These are phyloP conservation scores for Haemorhous mexicanus DNA, from an alignment of 2,113 vertebrate genomes.

Conservation along the genomic window DNA sequence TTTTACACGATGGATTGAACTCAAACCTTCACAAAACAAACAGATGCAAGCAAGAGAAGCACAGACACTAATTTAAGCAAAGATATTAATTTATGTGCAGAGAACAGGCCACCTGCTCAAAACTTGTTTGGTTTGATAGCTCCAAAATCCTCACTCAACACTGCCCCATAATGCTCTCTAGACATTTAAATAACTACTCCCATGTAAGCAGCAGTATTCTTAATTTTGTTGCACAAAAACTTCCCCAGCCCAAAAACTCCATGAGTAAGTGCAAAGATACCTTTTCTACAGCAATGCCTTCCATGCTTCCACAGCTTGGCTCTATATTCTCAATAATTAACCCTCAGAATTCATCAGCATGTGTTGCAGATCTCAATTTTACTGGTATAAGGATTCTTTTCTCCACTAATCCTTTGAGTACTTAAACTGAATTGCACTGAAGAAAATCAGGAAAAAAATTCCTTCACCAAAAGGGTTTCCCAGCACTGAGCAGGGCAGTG, in stretches of 20 bases:
- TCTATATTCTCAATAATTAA: not conserved
- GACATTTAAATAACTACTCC: not conserved
- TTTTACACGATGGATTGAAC: not conserved
- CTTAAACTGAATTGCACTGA: not conserved
- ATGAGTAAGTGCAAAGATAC: not conserved
- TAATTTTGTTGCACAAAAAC: not conserved
- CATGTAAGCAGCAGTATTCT: not conserved
- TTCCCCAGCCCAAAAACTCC: not conserved
- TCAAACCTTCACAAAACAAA: not conserved
- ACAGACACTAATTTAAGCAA: not conserved
- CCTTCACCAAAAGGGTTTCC: not conserved
- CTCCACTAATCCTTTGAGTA: not conserved
- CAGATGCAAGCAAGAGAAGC: not conserved
- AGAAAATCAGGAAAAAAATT: not conserved
- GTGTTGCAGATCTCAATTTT: not conserved
- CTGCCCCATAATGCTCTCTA: not conserved
- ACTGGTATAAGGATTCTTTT: not conserved
- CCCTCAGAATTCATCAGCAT: not conserved
- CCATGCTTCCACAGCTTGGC: not conserved
- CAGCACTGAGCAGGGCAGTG: not conserved
- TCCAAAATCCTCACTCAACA: not conserved
- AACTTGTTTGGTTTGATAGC: not conserved
- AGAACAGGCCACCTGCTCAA: not conserved
- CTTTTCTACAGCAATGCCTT: not conserved
- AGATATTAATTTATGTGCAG: not conserved